Conservation (phyloP, 2,888 invertebrate species). For the Notodonta dromedarius region DNA sequence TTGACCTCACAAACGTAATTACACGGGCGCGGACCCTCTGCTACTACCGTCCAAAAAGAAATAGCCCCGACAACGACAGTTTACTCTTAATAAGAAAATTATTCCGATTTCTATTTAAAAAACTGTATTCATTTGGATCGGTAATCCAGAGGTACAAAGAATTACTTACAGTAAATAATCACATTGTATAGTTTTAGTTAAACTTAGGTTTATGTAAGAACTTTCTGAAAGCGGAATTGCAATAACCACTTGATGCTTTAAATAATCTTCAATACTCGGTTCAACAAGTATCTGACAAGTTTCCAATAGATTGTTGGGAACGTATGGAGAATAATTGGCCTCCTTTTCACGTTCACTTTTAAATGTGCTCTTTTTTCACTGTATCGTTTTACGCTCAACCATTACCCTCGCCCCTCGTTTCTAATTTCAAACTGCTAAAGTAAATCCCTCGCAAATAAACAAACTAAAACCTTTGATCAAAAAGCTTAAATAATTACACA, state of each 20-base stretch:
- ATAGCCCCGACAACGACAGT: slow-evolving; percentile 14
- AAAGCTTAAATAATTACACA: neutral
- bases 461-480: slow-evolving; percentile 2
- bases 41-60: slow-evolving; percentile 30
- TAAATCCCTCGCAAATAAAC: neutral
- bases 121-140: neutral
- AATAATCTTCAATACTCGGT: no score
- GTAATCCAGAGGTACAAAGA: neutral
- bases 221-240: no score
- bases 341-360: neutral
- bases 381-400: neutral
- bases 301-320: no score
- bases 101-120: slow-evolving; percentile 12
- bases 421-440: neutral
- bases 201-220: no score
- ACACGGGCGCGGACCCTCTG: slow-evolving; percentile 28
- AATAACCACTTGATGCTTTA: no score
- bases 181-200: no score
- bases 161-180: neutral
- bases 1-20: slow-evolving; percentile 40
- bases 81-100: slow-evolving; percentile 35
- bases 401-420: neutral
- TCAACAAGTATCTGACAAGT: no score
- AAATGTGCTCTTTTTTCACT: neutral
- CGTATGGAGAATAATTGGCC: neutral